Conservation (phyloP, 2,113 vertebrate species). For the Otocyon megalotis region DNA sequence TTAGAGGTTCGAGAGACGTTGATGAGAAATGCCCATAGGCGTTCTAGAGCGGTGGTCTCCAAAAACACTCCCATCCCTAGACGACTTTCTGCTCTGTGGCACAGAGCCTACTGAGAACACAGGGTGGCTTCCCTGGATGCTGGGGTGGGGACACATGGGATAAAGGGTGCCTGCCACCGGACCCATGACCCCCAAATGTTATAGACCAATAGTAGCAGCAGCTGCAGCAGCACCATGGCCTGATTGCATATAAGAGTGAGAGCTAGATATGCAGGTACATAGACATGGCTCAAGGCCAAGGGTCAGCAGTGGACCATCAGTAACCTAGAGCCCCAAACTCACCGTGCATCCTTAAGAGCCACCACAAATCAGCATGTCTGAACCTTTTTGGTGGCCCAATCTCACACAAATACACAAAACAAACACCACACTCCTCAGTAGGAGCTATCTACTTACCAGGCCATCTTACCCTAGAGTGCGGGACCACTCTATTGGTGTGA, state of each 20-base stretch:
- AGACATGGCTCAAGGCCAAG: background rate
- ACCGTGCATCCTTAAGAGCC: background rate
- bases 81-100: background rate
- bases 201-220: background rate
- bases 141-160: background rate
- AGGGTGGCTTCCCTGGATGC: background rate
- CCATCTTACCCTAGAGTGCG: background rate
- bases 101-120: background rate
- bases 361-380: background rate
- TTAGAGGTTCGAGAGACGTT: background rate
- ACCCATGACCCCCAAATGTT: background rate
- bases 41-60: background rate
- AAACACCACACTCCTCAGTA: background rate
- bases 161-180: background rate
- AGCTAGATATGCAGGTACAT: background rate
- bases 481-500: background rate
- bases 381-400: background rate
- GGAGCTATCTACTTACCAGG: background rate
- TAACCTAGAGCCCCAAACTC: background rate
- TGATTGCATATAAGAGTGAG: background rate
- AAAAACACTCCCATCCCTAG: background rate
- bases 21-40: background rate
- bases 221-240: background rate
- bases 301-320: too few relatives aligned
- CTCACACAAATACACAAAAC: background rate